A percentile compares a stretch with the other conserved stretches of the same genome.
phyloP scores from a whole-genome alignment of 2,113 vertebrate genomes.

The Sturnira hondurensis region DNA sequence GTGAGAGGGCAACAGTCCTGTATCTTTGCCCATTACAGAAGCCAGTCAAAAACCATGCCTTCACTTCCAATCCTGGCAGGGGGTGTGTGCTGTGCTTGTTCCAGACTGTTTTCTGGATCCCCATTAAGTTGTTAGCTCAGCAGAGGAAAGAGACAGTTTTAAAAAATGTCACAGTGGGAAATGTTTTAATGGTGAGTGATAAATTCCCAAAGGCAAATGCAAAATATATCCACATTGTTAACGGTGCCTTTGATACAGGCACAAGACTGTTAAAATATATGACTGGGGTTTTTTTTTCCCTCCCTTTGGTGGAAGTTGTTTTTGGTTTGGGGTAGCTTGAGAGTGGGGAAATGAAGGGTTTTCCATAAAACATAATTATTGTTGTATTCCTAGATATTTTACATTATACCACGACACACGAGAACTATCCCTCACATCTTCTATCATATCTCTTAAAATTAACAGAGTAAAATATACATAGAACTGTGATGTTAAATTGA shows the following conservation, averaged over 20 bases:
- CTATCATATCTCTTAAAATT: not conserved
- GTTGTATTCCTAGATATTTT: not conserved
- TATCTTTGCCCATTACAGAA: constrained; percentile 63
- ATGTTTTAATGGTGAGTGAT: constrained; percentile 75
- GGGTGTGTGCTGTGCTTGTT: constrained; percentile 65
- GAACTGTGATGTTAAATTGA: not conserved
- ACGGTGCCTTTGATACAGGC: constrained; percentile 38
- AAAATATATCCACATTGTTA: constrained; percentile 74
- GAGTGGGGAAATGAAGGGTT: not conserved
- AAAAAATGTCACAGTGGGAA: constrained; percentile 74
- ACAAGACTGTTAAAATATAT: constrained; percentile 63
- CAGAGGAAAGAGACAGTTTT: constrained; percentile 77
- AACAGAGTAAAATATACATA: not conserved
- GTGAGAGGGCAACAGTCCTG: constrained; percentile 3
- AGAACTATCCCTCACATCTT: not conserved
- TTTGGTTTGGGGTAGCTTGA: constrained; percentile 9
- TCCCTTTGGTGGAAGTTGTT: constrained; percentile 30
- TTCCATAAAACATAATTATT: not conserved
- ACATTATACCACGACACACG: not conserved
- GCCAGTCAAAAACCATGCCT: constrained; percentile 63
- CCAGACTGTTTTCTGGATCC: constrained; percentile 74
- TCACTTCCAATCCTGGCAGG: constrained; percentile 62
- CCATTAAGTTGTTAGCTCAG: constrained; percentile 78
- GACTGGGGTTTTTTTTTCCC: constrained; percentile 38
- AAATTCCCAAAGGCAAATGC: constrained; percentile 68